phyloP scores from a whole-genome alignment of 2,888 invertebrate genomes.

The Boloria selene region DNA sequence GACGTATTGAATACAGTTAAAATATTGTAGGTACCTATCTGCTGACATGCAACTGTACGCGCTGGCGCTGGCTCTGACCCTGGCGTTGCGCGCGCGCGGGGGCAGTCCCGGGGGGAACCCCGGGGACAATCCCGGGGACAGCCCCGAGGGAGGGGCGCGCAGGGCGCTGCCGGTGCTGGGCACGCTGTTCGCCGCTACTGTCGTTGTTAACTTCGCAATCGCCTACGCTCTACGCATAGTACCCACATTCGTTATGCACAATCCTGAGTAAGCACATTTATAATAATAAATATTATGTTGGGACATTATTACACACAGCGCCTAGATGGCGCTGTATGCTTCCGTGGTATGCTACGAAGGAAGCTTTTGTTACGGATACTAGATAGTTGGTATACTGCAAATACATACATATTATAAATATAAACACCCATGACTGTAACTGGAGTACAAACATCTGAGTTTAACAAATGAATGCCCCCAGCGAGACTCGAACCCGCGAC shows the following conservation, averaged over 20 bases:
- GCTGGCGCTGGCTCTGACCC: constrained; percentile 56
- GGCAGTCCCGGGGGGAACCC: constrained; percentile 50
- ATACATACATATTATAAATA: no score
- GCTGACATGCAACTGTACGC: constrained; percentile 77
- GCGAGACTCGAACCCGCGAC: no score
- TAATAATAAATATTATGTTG: no score
- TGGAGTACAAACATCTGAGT: no score
- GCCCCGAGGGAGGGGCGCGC: constrained; percentile 46
- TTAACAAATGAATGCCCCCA: no score
- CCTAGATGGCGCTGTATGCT: no score
- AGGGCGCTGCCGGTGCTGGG: constrained; percentile 53
- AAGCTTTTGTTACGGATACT: no score
- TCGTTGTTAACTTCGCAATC: constrained; percentile 50
- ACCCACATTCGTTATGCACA: constrained; percentile 68
- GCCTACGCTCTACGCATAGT: constrained; percentile 64
- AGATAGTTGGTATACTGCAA: no score
- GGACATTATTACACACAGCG: no score
- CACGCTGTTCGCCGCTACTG: constrained; percentile 50
- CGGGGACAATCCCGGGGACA: constrained; percentile 48
- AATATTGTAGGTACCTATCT: constrained; percentile 65
- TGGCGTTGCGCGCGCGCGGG: constrained; percentile 54
- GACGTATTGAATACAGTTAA: neutral
- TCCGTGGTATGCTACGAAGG: no score
- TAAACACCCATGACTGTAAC: no score
- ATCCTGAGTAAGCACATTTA: constrained; percentile 60